phyloP scores from a whole-genome alignment of 2,113 vertebrate species.

The Scopus umbretta region DNA sequence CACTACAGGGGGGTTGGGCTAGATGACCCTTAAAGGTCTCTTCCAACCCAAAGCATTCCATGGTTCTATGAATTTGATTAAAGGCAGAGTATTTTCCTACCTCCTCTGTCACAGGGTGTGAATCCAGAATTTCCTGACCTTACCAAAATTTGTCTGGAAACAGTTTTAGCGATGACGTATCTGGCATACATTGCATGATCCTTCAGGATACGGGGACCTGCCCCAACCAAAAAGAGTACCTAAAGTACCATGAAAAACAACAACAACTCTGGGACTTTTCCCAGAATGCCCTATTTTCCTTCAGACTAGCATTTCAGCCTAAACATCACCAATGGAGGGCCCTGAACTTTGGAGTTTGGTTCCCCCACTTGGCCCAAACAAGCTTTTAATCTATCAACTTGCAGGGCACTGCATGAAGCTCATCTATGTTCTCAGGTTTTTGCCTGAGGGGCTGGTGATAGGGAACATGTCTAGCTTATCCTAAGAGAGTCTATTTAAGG shows the following conservation, averaged over 20 bases:
- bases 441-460: constrained; percentile 45
- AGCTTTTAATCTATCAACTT: background rate
- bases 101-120: background rate
- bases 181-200: background rate
- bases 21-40: too few species aligned
- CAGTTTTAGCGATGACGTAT: background rate
- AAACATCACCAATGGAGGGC: background rate
- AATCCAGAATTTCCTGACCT: background rate
- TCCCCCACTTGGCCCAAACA: background rate
- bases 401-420: background rate
- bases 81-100: background rate
- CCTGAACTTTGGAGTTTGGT: background rate
- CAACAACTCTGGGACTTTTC: background rate
- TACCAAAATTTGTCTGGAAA: background rate
- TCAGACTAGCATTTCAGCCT: background rate
- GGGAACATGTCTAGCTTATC: constrained; percentile 50
- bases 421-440: constrained; percentile 17
- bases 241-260: background rate
- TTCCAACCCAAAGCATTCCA: too few species aligned
- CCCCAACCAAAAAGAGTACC: background rate
- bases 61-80: too few species aligned
- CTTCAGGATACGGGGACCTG: background rate
- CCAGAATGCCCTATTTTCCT: background rate
- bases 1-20: too few species aligned
- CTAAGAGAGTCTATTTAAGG: constrained; percentile 63